Evolutionary conservation across 2,888 invertebrate genomes (phyloP).

Genomic region (Dynastes hyllus): DNA sequence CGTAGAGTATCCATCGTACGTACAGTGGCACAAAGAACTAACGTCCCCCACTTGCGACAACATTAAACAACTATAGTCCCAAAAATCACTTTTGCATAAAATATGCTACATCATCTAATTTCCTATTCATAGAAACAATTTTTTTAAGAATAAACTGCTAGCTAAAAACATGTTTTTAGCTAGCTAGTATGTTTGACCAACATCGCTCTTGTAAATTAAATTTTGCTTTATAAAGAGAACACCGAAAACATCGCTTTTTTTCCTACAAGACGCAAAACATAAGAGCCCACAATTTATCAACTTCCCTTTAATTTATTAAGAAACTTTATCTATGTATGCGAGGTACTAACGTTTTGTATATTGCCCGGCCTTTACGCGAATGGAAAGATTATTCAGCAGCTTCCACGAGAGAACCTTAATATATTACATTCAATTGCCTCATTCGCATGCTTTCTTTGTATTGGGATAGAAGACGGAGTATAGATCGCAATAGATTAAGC

Average conservation of each 20-base stretch:
- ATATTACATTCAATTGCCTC: conserved; percentile 40
- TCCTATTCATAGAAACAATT: too few relatives aligned
- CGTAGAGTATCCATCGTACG: too few relatives aligned
- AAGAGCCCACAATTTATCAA: conserved; percentile 12
- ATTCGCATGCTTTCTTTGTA: conserved; percentile 29
- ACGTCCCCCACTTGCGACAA: too few relatives aligned
- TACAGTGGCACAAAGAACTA: too few relatives aligned
- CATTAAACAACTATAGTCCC: too few relatives aligned
- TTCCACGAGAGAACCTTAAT: conserved; percentile 24
- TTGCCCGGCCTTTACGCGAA: conserved; percentile 10
- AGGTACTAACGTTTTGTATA: neutral
- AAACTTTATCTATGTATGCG: conserved; percentile 14
- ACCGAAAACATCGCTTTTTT: neutral
- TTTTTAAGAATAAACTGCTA: neutral
- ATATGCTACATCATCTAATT: too few relatives aligned
- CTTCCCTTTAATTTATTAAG: conserved; percentile 24
- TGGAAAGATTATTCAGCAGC: conserved; percentile 27
- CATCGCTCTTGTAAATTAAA: neutral
- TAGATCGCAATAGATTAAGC: conserved; percentile 24
- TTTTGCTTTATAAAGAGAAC: neutral
- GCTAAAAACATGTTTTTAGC: neutral
- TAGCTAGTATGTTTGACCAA: neutral
- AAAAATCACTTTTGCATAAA: too few relatives aligned
- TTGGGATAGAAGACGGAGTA: conserved; percentile 1
- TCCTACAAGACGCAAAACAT: neutral